Base-by-base conservation (phyloP, 2,113 vertebrate species). In the Electrona antarctica region DNA sequence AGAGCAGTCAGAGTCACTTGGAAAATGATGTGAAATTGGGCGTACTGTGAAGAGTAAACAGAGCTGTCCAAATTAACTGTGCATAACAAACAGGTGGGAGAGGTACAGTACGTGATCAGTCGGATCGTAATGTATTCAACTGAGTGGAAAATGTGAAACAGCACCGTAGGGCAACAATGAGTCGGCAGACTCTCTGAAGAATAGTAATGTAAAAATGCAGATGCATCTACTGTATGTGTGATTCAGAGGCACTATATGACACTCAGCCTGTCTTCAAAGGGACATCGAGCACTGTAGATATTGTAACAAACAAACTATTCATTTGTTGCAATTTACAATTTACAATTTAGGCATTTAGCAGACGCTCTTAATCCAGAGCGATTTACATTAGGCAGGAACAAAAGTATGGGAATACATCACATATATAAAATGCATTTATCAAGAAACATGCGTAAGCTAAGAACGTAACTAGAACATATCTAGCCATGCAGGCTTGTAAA, bases 111-210 rank as follows among this genome's bases (percentile, higher is more conserved):
- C 4, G 29, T 33, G 29, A 33, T 33, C 29, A 33, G 29, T 33
- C 29, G 29, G 29, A 14, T n/a, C 4, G 14, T 56, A 56, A 56
- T 56, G 14, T 56, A 56, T 56, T 56, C 4, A 56, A 56, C 54
- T 56, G 54, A n/a, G 54, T 56, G 54, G 54, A 56, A 56, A 56
- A 56, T 56, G 54, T 13, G 54, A 56, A 56, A 56, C 12, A 56
- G 54, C 54, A 14, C 54, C n/a, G 13, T 13, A 7, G 54, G 54
- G 12, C 5, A 11, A 56, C 54, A 15, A n/a, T 10, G 13, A 55
- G 54, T 55, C 11, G 1, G n/a, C 54, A 55, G 54, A 55, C n/a
- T 13, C 10, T 55, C 13, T 55, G 54, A 56, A 56, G 33, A 41
- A 41, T 41, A 41, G 33, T 41, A 41, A 41, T 41, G 5, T 41